Base-by-base conservation (phyloP, 2,888 invertebrate species). In the Drosophila pseudotakahashii region DNA sequence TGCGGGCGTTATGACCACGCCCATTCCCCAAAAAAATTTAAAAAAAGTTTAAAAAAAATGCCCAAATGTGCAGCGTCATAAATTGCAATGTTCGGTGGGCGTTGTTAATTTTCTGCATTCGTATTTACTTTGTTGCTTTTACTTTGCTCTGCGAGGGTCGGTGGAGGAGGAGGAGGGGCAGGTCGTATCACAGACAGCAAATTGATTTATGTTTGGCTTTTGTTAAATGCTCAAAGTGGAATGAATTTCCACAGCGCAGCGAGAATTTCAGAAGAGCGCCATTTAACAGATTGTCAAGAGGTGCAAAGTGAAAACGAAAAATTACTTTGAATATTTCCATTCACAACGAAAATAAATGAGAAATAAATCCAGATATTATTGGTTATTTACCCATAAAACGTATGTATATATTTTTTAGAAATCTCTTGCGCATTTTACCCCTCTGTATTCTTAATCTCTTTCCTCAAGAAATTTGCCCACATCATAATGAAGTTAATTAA, bases 191-290 rank as follows among this genome's bases (percentile, higher is more conserved):
- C 66, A 26, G 88, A 82, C 83, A 85, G 80, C 80, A 78, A 81
- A 86, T 81, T 88, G 89, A 88, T 88, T 88, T 88, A 88, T 88
- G 77, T 77, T 75, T 80, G 71, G 73, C 74, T 82, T 79, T 84
- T 84, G 79, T 78, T 88, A 80, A 86, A 88, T 71, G 88, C 77
- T 77, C 77, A 76, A 71, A 76, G 61, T 63, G 78, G 77, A 78
- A 88, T 86, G 78, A 76, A 88, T 83, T 89, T 86, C 70, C 75
- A 66, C 53, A 37, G 73, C 50, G 51, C 66, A 63, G 64, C 53
- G 10, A 16, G 78, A 76, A 78, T 79, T 81, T 84, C 76, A 66
- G 62, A 53, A 34, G 57, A 61, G 63, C 74, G 81, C 77, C 81
- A 76, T 68, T 63, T 79, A 73, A 60, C 51, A 66, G 39, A 75